Evolutionary conservation across 2,888 invertebrate species (phyloP), one percentile per base, ranked within the genome.

Genomic region (Eubasilissa splendida): DNA sequence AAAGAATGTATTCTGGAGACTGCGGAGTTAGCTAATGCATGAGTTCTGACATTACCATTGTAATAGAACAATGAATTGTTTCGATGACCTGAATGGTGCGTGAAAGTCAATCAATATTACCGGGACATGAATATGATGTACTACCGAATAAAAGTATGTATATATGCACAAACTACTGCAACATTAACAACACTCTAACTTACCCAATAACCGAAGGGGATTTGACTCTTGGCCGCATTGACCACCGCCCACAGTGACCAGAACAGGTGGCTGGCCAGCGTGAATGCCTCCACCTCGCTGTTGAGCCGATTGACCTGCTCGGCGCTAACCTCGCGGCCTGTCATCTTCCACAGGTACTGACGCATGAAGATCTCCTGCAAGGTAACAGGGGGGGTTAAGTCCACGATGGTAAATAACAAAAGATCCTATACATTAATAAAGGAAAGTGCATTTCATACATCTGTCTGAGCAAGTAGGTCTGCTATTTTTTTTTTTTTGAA

Each of bases 181-280:
- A 56, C 10, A 11, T 56, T 56, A 56, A 12, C 56, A 56, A 56
- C 56, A 12, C 12, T 9, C 31, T 66, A 50, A 53, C 53, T 92
- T 88, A 97, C 97, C 96, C 96, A 96, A 87, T 98, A 98, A 79
- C 97, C 98, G 86, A 99, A 99, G 22, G 96, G 95, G 85, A 98
- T 98, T 86, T 95, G 93, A 2, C 97, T 96, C 71, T 94, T 94
- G 82, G 94, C 94, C 0, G 96, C 96, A 87, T 97, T 97, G 12
- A 97, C 95, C 54, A 97, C 91, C 2, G 95, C 94, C 99, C 99
- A 99, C 0, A 99, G 91, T 0, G 94, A 92, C 99, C 99, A 99
- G 87, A 99, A 95, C 81, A 99, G 93, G 87, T 99, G 97, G 70
- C 97, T 96, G 50, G 95, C 96, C 82, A 98, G 89, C 0, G 95